Base-by-base conservation (phyloP, 2,113 vertebrate genomes). In the Promerops cafer region DNA sequence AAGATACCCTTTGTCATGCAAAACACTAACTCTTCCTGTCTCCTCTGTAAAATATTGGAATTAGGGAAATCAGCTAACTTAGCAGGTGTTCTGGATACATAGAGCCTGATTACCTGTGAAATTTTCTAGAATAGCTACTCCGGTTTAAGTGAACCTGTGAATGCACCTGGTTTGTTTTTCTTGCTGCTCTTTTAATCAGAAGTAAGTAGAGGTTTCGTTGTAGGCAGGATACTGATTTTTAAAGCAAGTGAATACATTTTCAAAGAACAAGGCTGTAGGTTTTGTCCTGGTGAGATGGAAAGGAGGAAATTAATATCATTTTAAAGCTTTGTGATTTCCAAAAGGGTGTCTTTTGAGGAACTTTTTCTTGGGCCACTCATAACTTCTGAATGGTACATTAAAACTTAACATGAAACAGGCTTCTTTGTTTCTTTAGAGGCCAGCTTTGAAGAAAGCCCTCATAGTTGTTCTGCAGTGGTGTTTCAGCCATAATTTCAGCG, bases 401-500 rank as follows among this genome's bases (percentile, higher is more conserved):
- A 39, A 37, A 31, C 28, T 79, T 65, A 37, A 56, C 7, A 24
- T 63, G 80, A 61, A 77, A 53, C 15, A 39, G 61, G 10, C 16
- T 61, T 52, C 33, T 86, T 31, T 27, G 14, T 14, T 78, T 37
- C 50, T 75, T 69, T 90, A 99, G 99, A 97, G 76, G 22, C 75
- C 54, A 5, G 95, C 97, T 83, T 94, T 99, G 96, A 98, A 96
- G 92, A 98, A 97, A 83, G 99, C 99, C 2, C 93, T 99, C 28
- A 74, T 98, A 57, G 74, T 98, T 72, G 98, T 97, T 65, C 98
- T 99, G 11, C 98, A 98, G 96, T 99, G 99, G 98, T 99, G 99
- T 88, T 98, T 99, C 96, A 99, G 97, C 91, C 99, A 99, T 93
- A 99, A 99, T 91, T 99, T 99, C 90, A 99, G 98, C 0, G 97